Evolutionary conservation across 2,888 invertebrate genomes (phyloP).

Genomic region (Drosophila mayaguana): DNA sequence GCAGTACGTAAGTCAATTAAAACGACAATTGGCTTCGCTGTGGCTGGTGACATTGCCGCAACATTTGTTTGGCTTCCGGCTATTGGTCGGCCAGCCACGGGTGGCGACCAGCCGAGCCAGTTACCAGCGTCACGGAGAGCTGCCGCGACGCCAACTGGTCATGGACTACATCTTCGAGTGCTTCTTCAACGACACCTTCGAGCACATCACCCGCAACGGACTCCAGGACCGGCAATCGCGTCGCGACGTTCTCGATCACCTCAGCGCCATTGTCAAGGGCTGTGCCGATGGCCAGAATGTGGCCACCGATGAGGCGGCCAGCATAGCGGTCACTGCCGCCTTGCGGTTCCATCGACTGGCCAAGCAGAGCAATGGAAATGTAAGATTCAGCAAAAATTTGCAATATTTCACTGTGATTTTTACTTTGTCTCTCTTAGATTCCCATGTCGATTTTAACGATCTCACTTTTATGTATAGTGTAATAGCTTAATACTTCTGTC

Average conservation of each 20-base stretch:
- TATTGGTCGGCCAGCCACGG: slow-evolving; percentile 36
- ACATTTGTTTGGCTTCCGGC: slow-evolving; percentile 67
- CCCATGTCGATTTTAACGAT: no score
- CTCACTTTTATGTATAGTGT: background rate
- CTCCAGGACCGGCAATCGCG: slow-evolving; percentile 90
- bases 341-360: slow-evolving; percentile 83
- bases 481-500: no score
- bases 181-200: slow-evolving; percentile 92
- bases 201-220: slow-evolving; percentile 89
- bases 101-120: slow-evolving; percentile 54
- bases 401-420: no score
- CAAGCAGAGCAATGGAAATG: slow-evolving; percentile 81
- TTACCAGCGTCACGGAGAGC: slow-evolving; percentile 48
- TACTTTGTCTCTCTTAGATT: background rate
- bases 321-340: slow-evolving; percentile 83
- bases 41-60: slow-evolving; percentile 55
- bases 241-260: slow-evolving; percentile 90
- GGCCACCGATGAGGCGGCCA: slow-evolving; percentile 83
- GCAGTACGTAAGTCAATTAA: slow-evolving; percentile 71
- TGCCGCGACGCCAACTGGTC: slow-evolving; percentile 56
- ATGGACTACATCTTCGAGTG: slow-evolving; percentile 93
- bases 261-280: slow-evolving; percentile 91
- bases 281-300: slow-evolving; percentile 86
- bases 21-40: slow-evolving; percentile 62
- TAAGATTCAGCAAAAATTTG: slow-evolving; percentile 19